Evolutionary conservation across 2,113 vertebrate species (phyloP).

Genomic region (Apaloderma vittatum): DNA sequence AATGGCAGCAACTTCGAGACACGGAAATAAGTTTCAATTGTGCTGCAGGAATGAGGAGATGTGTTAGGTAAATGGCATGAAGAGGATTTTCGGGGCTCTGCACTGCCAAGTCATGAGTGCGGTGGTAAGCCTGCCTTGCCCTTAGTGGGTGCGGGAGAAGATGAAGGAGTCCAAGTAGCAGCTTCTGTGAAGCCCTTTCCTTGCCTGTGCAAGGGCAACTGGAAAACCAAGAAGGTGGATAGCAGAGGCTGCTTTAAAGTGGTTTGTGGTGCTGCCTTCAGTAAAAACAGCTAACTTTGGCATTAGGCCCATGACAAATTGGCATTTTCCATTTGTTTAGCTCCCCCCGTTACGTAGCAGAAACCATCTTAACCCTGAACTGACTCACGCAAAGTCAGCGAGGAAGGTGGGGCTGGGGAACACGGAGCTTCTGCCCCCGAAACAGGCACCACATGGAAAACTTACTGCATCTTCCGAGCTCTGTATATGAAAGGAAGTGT

Average conservation of each 20-base stretch:
- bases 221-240: neutral
- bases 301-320: neutral
- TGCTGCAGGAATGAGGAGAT: neutral
- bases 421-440: accelerated
- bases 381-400: neutral
- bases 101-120: accelerated
- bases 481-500: neutral
- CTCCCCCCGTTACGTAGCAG: neutral
- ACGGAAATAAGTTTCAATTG: neutral
- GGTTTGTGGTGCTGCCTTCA: neutral
- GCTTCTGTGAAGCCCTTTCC: neutral
- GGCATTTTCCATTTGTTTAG: neutral
- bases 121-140: neutral
- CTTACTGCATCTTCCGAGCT: neutral
- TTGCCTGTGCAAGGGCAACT: neutral
- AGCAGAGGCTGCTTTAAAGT: neutral
- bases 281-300: neutral
- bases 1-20: neutral
- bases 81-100: neutral
- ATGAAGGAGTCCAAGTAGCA: neutral
- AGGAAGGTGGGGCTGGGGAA: neutral
- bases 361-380: neutral
- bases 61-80: neutral
- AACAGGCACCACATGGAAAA: accelerated
- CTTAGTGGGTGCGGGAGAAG: too few species aligned